These are phyloP conservation scores for Salvator merianae DNA, from an alignment of 2,113 vertebrate species.

Conservation along the genomic window DNA sequence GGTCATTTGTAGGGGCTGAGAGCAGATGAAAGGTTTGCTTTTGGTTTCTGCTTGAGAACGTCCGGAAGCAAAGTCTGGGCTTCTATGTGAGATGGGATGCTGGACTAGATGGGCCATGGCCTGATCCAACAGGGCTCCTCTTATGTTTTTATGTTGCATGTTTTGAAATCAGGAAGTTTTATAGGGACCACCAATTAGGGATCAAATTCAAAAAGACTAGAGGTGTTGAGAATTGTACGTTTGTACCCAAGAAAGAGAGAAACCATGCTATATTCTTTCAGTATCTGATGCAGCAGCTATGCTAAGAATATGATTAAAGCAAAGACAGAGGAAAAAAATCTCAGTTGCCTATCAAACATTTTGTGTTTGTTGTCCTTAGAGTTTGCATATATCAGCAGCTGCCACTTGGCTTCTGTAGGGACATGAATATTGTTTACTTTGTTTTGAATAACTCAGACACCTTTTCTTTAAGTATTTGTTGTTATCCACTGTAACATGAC, in stretches of 20 bases:
- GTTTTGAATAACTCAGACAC: slow-evolving; percentile 47
- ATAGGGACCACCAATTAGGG: neutral
- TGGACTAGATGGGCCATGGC: no score
- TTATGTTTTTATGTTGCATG: no score
- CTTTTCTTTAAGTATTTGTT: slow-evolving; percentile 9
- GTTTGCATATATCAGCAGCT: neutral
- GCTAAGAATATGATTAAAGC: neutral
- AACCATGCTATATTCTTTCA: slow-evolving; percentile 8
- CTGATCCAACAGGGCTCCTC: no score
- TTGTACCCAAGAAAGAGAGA: neutral
- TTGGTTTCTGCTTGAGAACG: no score
- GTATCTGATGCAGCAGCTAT: slow-evolving; percentile 1
- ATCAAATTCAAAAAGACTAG: no score
- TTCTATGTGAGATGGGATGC: no score
- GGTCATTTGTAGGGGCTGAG: no score
- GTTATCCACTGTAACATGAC: slow-evolving; percentile 46
- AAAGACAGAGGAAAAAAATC: neutral
- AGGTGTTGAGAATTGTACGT: neutral
- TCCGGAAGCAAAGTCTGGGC: no score
- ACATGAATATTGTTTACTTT: slow-evolving; percentile 40
- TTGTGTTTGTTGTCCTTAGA: neutral
- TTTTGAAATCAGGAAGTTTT: neutral
- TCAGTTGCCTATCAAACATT: neutral
- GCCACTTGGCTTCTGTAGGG: neutral
- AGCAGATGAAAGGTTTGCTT: no score